Conservation (phyloP, 2,797 vertebrate species). For the Gouania willdenowi region DNA sequence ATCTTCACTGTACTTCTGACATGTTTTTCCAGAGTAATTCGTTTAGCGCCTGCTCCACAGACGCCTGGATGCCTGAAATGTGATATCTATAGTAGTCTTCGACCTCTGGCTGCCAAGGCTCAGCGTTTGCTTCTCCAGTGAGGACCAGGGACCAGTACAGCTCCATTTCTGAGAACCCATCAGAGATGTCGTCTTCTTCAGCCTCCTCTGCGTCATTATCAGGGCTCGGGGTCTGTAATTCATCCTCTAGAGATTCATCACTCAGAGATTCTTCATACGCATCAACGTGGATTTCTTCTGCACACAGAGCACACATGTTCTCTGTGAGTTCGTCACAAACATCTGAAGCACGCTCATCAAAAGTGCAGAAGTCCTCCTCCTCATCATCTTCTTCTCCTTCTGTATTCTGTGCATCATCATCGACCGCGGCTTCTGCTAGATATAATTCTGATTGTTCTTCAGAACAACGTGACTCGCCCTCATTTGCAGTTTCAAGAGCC, state of each 20-base stretch:
- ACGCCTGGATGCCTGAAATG: constrained; percentile 39
- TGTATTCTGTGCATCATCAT: neutral
- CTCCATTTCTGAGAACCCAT: constrained; percentile 55
- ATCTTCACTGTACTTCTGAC: neutral
- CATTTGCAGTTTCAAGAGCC: constrained; percentile 1
- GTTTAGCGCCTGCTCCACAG: constrained; percentile 16
- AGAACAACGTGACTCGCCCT: constrained; percentile 19
- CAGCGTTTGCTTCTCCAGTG: constrained; percentile 8
- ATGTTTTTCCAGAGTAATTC: constrained; percentile 11
- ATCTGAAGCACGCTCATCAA: constrained; percentile 10
- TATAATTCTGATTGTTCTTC: constrained; percentile 16
- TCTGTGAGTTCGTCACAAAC: constrained; percentile 10
- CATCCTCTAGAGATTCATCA: neutral
- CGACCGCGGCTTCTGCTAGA: constrained; percentile 14
- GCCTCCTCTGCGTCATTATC: constrained; percentile 10
- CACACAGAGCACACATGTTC: constrained; percentile 45
- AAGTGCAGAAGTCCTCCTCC: neutral
- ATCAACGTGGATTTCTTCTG: constrained; percentile 58
- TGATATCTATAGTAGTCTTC: constrained; percentile 61
- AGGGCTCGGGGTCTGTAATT: neutral
- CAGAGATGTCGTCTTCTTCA: constrained; percentile 14
- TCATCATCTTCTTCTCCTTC: constrained; percentile 22
- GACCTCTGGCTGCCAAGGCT: constrained; percentile 17
- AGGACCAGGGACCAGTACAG: constrained; percentile 45
- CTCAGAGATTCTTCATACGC: constrained; percentile 48